Base-by-base conservation (phyloP, 1,140 invertebrate genomes). In the Vollenhovia emeryi region DNA sequence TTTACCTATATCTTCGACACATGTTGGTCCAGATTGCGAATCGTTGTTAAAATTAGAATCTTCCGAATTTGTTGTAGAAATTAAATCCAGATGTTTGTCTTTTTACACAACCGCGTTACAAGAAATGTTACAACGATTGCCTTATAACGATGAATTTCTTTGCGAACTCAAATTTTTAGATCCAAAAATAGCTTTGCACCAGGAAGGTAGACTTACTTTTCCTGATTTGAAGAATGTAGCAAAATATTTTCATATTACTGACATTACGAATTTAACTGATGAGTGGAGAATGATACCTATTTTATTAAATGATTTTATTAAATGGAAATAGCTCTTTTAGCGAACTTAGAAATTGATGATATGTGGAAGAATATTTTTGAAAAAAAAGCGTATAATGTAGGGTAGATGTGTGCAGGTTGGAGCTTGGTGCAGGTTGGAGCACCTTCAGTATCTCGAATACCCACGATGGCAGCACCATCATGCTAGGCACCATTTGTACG, bases 141-240 rank as follows among this genome's bases (percentile, higher is more conserved):
- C 43, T 27, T 68, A 68, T 68, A 68, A 68, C 21, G 27, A 71
- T 50, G 9, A 71, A 71, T 33, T 48, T 21, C 52, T 50, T n/a
- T 9, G 45, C 11, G 40, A 48, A 48, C 15, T 79, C 15, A 79
- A 48, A 79, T 79, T 64, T 79, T 79, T 79, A 66, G 45, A 79
- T 52, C 1, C 9, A 9, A 43, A 27, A 33, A 33, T 78, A 78
- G 27, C 40, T 62, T 78, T 64, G 5, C 21, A 43, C 43, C 18
- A 62, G 9, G 43, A 76, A 45, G 36, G 57, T 24, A 76, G 74
- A 43, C 71, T 74, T 59, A 57, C n/a, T 8, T 43, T 74, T 74
- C n/a, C 52, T 43, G 52, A 74, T n/a, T 57, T 74, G 21, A 74
- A 9, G 27, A 59, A 75, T 24, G 13, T 75, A 75, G 33, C 36